Conservation (phyloP, 2,113 vertebrate species). For the Limnothrissa miodon region DNA sequence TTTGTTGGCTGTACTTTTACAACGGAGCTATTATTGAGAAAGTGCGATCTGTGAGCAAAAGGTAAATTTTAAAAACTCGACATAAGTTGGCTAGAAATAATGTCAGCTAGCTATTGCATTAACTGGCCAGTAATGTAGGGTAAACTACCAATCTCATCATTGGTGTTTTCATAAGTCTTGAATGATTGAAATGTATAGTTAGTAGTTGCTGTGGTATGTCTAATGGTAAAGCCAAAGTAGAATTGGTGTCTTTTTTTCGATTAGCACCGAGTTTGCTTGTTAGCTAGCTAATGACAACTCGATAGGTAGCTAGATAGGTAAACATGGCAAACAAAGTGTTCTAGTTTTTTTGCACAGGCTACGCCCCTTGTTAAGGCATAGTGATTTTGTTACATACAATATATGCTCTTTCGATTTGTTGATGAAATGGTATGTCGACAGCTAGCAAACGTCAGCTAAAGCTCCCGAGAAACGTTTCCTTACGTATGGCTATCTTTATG, state of each 20-base stretch:
- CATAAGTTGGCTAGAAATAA: constrained; percentile 6
- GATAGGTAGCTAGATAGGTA: neutral
- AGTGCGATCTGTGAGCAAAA: neutral
- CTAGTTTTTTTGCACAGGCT: neutral
- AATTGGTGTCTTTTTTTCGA: neutral
- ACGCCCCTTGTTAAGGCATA: neutral
- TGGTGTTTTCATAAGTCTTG: neutral
- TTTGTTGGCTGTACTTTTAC: neutral
- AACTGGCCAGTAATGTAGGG: neutral
- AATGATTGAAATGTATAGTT: neutral
- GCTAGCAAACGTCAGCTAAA: neutral
- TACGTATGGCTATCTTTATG: neutral
- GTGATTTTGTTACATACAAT: neutral
- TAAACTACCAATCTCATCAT: neutral
- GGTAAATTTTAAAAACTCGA: neutral
- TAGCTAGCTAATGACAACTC: neutral
- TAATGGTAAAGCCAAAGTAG: neutral
- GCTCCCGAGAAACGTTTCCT: neutral
- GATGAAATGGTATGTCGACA: neutral
- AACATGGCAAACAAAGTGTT: neutral
- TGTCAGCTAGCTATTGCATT: neutral
- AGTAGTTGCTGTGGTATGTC: neutral
- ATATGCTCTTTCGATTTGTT: neutral
- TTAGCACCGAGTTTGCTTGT: neutral
- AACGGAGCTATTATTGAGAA: neutral